Evolutionary conservation across 2,888 invertebrate genomes (phyloP), one percentile per base, ranked within the genome.

Genomic region (Theretra japonica): DNA sequence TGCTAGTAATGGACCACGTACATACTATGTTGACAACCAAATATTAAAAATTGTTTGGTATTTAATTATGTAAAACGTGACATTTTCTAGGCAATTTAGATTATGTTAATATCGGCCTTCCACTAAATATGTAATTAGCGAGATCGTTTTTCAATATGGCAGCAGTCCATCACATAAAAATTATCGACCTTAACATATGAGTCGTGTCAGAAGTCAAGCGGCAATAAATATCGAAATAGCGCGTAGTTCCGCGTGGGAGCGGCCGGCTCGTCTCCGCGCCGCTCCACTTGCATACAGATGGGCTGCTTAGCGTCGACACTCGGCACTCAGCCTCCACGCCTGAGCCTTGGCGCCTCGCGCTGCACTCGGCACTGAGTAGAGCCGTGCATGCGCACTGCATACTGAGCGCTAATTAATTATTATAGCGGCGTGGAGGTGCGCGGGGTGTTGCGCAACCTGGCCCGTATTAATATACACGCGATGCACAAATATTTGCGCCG

Each of bases 401-500:
- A 41, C 53, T 6, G n/a, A 53, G n/a, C 53, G 7, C 53, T n/a
- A n/a, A 53, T 19, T n/a, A n/a, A n/a, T n/a, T n/a, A n/a, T n/a
- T 53, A n/a, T 17, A 53, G 53, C n/a, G 4, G n/a, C 53, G n/a
- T n/a, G 53, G 53, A 53, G 53, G n/a, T 4, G n/a, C 53, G n/a
- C 53, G 19, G 5, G n/a, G 41, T n/a, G 53, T 53, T 53, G 53
- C 53, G 53, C n/a, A 53, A 53, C n/a, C 19, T n/a, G n/a, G n/a
- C n/a, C 4, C 53, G 6, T 53, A 53, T 53, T 19, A 53, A 41
- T 41, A 41, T 11, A 53, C n/a, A n/a, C n/a, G 17, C 53, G 19
- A n/a, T n/a, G n/a, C 53, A 53, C 53, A 53, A 53, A 53, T 53
- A 53, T 53, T 53, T 53, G 53, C 53, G 53, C 53, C 53, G 53